Evolutionary conservation across 2,797 vertebrate genomes (phyloP).

Genomic region (Clarias laeviceps): DNA sequence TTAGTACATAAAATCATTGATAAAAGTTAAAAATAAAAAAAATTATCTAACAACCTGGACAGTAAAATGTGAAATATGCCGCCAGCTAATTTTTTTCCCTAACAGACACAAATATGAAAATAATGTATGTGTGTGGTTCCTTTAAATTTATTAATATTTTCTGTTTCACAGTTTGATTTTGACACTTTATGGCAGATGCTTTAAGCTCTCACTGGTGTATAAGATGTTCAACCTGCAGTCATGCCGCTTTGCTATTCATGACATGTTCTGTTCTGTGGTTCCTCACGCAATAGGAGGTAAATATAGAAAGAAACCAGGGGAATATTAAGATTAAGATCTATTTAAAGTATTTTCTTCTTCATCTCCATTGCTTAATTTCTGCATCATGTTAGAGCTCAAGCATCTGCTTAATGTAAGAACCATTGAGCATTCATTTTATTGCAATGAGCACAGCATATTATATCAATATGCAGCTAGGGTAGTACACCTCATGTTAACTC

Average conservation of each 20-base stretch:
- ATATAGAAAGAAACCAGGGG: not conserved
- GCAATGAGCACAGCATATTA: not conserved
- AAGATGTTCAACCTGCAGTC: not conserved
- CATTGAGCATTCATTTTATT: not conserved
- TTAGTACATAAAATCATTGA: not conserved
- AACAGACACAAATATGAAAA: not conserved
- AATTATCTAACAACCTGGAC: not conserved
- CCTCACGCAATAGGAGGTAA: not conserved
- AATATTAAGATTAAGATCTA: constrained; percentile 10
- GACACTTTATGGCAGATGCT: not conserved
- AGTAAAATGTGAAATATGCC: not conserved
- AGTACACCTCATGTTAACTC: not conserved
- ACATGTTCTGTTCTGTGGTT: not conserved
- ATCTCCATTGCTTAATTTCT: not conserved
- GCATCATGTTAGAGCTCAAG: not conserved
- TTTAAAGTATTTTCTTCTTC: not conserved
- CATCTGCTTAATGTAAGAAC: not conserved
- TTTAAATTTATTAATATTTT: constrained; percentile 1
- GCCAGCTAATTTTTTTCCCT: not conserved
- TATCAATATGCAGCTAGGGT: not conserved
- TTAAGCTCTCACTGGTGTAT: not conserved
- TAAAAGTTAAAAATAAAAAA: not conserved
- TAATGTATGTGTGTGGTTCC: not conserved
- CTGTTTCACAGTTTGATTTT: not conserved
- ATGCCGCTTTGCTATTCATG: not conserved